Evolutionary conservation across 2,113 vertebrate species (phyloP).

Genomic region (human (Homo sapiens)): DNA sequence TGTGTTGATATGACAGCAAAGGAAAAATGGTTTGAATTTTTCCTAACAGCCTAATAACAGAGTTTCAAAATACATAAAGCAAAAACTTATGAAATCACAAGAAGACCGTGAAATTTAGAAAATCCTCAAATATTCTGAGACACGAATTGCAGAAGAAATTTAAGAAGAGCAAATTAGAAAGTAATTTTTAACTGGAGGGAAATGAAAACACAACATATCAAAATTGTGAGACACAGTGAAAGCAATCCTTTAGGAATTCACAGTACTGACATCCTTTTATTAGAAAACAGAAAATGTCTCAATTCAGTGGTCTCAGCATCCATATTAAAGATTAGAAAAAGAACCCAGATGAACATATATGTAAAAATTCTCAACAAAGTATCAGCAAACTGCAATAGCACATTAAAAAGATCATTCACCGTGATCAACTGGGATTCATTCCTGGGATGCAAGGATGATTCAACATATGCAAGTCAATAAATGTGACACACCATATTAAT

Average conservation of each 20-base stretch:
- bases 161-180: background rate
- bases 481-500: background rate
- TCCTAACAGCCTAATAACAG: background rate
- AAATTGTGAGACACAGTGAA: background rate
- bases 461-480: background rate
- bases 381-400: background rate
- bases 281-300: constrained; percentile 4
- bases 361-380: background rate
- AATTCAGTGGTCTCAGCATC: background rate
- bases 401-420: background rate
- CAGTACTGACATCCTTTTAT: background rate
- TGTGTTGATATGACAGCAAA: background rate
- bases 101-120: background rate
- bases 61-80: background rate
- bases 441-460: background rate
- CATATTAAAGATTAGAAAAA: background rate
- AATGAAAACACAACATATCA: background rate
- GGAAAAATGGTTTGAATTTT: background rate
- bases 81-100: background rate
- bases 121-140: background rate
- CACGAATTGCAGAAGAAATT: background rate
- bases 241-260: background rate
- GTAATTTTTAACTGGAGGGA: background rate
- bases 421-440: background rate
- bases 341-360: background rate